Evolutionary conservation across 2,888 invertebrate genomes (phyloP).

Genomic region (Hipparchia sbordonii): DNA sequence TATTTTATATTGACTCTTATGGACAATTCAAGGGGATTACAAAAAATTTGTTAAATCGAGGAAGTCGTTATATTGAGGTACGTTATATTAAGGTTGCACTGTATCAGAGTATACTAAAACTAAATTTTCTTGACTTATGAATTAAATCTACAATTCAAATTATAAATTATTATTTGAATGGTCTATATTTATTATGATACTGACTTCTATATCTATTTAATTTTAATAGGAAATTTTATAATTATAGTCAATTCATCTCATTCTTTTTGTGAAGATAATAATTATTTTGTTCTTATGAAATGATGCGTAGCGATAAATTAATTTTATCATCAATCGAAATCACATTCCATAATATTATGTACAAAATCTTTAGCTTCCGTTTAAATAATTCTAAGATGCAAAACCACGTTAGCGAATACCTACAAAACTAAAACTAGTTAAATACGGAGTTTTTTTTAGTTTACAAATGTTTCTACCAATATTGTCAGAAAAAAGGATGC

Average conservation of each 20-base stretch:
- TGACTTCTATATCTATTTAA: slow-evolving; percentile 5
- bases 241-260: slow-evolving; percentile 38
- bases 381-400: slow-evolving; percentile 8
- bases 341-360: slow-evolving; percentile 75
- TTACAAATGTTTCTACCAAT: background rate
- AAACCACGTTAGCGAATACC: background rate
- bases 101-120: background rate
- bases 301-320: slow-evolving; percentile 56
- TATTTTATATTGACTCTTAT: no score
- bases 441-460: background rate
- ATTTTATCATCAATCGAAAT: slow-evolving; percentile 58
- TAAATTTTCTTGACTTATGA: background rate
- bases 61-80: no score
- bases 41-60: no score
- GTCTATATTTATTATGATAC: background rate
- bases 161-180: slow-evolving; percentile 3
- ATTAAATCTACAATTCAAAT: slow-evolving; percentile 1
- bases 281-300: slow-evolving; percentile 50
- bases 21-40: no score
- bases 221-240: slow-evolving; percentile 44
- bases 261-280: slow-evolving; percentile 24
- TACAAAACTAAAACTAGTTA: background rate
- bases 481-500: background rate
- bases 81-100: no score
- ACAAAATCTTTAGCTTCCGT: slow-evolving; percentile 53